Base-by-base conservation (phyloP, 2,797 vertebrate species). In the Gymnothorax reevesii region DNA sequence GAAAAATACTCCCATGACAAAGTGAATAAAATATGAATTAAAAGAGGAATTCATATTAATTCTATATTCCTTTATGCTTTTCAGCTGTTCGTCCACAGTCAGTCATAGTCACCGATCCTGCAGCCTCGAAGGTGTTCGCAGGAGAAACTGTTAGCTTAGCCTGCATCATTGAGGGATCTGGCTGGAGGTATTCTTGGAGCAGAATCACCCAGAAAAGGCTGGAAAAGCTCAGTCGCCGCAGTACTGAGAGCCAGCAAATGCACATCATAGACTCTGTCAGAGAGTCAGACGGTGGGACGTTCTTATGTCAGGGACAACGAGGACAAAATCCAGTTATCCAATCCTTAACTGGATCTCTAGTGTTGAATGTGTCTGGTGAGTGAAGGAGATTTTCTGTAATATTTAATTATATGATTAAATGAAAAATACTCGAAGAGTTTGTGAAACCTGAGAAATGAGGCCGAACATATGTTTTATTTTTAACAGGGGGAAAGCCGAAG, bases 331-430 rank as follows among this genome's bases (percentile, higher is more conserved):
- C 33, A 42, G 33, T 42, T 42, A 15, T 25, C n/a, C 66, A 25
- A 4, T 69, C 66, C 25, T n/a, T 25, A 22, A 5, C 66, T 69
- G 66, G 66, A 69, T 69, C 0, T 4, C 0, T 88, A 2, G 0
- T 0, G 0, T 55, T 95, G 10, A 54, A 0, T 7, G 88, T 94
- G 66, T 0, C 80, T 71, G 82, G 93, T 94, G 88, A 89, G 90
- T 3, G 33, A 2, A 71, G 13, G n/a, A 4, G 62, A 66, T 17
- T 3, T 66, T 66, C 22, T 66, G 17, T 20, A 66, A 5, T 66
- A 15, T 66, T n/a, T 66, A 66, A 9, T 1, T 0, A 9, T 2
- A 9, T 42, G 33, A 59, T 5, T 59, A 59, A 8, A 13, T 59
- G 7, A 59, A 2, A 1, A 59, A 0, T 9, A 9, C 7, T 13